Evolutionary conservation across 2,888 invertebrate genomes (phyloP), one percentile per base, ranked within the genome.

Genomic region (Strigamia maritima): DNA sequence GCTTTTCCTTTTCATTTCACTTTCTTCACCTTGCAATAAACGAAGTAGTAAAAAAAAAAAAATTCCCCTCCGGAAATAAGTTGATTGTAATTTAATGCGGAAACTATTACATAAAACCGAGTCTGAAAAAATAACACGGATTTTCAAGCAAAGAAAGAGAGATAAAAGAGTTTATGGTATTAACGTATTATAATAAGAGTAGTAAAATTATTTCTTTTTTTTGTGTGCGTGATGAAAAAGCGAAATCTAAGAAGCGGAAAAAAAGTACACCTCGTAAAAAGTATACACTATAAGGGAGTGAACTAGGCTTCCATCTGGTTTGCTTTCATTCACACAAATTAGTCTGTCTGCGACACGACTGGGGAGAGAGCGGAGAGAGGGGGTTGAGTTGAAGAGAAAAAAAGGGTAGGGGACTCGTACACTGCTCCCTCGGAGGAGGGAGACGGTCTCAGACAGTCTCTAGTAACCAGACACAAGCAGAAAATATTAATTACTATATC

Each of bases 301-400:
- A 65, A 65, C 65, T 65, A 65, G 65, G 65, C 65, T 65, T 65
- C 65, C 65, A 65, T 65, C 65, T 65, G 65, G 65, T 65, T 65
- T 65, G 65, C 65, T 65, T 65, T 65, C 65, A 65, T 65, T 65
- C 65, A 65, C 65, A 65, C 65, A 65, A 65, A 65, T 65, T 65
- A 65, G 65, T 65, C 65, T 65, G 65, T 65, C 65, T 65, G 65
- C 65, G 65, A 65, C 65, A 65, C 65, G 65, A 65, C 24, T 65
- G 65, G 65, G 65, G 60, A 60, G 65, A 24, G 65, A 65, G 26
- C 24, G 65, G 65, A 65, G 65, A 1, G 65, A 65, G 65, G 65
- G 65, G 65, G 65, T 65, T 65, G 65, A 65, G 65, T 26, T 65
- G 65, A 65, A 26, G 26, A 65, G 26, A 65, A 26, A 65, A 65